phyloP scores from a whole-genome alignment of 1,140 invertebrate genomes.

The Drosophila mauritiana region DNA sequence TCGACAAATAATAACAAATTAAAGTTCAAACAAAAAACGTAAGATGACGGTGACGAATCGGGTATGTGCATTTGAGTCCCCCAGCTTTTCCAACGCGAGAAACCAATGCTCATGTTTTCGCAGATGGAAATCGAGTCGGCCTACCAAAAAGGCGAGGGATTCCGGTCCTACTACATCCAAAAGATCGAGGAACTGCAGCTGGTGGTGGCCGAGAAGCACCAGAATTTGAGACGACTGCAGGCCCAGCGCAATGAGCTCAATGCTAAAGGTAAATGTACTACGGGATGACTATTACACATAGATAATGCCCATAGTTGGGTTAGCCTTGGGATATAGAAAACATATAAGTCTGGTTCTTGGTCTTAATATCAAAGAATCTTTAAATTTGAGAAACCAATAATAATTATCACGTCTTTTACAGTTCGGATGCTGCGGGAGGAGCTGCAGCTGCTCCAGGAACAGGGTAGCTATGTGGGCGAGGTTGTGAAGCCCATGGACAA shows the following conservation, averaged over 20 bases:
- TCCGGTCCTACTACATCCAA: constrained; percentile 97
- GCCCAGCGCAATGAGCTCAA: constrained; percentile 99
- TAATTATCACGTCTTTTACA: constrained; percentile 79
- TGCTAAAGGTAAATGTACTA: constrained; percentile 92
- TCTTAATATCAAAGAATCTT: too few species aligned
- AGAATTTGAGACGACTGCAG: constrained; percentile 98
- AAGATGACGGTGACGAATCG: constrained; percentile 78
- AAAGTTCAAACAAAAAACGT: background rate
- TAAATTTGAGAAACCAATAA: background rate
- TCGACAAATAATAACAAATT: background rate
- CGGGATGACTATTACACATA: too few species aligned
- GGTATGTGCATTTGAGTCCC: constrained; percentile 31
- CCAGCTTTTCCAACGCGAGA: background rate
- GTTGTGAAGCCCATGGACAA: constrained; percentile 99
- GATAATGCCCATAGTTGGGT: background rate
- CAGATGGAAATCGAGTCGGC: constrained; percentile 94
- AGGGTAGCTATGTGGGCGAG: constrained; percentile 99
- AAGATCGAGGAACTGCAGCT: constrained; percentile 99
- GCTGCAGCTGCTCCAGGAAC: constrained; percentile 98
- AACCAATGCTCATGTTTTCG: background rate
- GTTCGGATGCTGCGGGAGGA: constrained; percentile 99
- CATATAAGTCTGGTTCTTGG: too few species aligned
- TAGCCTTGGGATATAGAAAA: background rate
- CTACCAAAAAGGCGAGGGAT: constrained; percentile 90
- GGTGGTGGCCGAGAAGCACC: constrained; percentile 98